A percentile compares a stretch with the other conserved stretches of the same genome.
Evolutionary conservation across 2,113 vertebrate genomes (phyloP).

Genomic region (Tinamus guttatus): DNA sequence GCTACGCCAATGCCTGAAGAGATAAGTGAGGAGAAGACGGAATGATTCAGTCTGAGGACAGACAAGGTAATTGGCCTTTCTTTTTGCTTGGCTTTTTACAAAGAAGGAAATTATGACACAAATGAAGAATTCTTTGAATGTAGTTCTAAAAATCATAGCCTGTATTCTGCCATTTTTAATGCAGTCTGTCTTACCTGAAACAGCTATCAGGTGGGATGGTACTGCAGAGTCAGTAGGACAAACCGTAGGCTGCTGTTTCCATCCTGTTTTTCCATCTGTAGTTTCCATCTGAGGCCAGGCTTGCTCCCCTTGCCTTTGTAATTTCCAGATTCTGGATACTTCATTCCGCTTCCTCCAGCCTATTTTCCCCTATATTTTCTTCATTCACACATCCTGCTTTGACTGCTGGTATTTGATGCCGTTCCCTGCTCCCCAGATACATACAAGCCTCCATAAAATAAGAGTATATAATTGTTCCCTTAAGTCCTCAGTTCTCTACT

Average conservation of each 20-base stretch:
- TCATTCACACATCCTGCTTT: not conserved
- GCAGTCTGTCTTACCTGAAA: not conserved
- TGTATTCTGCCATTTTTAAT: not conserved
- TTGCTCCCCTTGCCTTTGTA: not conserved
- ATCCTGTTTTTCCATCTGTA: not conserved
- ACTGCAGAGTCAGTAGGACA: not conserved
- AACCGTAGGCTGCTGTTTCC: not conserved
- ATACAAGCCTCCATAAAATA: not conserved
- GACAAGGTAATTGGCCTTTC: not conserved
- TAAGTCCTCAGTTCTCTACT: not conserved
- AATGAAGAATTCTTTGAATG: not conserved
- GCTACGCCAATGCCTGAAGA: not conserved
- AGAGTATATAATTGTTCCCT: not conserved
- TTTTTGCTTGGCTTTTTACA: not conserved
- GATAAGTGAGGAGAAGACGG: not conserved
- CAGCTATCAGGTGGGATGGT: fast-evolving
- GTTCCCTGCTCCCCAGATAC: not conserved
- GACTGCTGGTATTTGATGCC: not conserved
- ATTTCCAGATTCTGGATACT: not conserved
- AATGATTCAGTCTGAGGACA: not conserved
- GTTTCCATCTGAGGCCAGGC: not conserved
- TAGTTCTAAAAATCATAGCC: not conserved
- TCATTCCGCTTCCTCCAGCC: not conserved
- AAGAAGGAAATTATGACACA: not conserved
- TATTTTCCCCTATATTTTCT: not conserved